Base-by-base conservation (phyloP, 2,888 invertebrate genomes). In the Deilephila elpenor region DNA sequence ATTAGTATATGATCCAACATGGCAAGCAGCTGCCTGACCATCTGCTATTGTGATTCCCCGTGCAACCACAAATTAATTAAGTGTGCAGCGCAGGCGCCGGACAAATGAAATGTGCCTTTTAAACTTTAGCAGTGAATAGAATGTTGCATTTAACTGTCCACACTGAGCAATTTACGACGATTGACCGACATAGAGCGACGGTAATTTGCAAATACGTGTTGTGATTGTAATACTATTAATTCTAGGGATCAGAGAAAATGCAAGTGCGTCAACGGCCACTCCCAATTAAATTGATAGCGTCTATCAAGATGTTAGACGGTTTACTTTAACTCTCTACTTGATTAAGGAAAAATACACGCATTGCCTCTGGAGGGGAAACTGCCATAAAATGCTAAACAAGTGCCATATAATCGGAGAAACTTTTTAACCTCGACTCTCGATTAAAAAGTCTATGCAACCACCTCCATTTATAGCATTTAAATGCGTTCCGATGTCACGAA, bases 41-140 rank as follows among this genome's bases (percentile, higher is more conserved):
- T 88, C 88, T 89, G 89, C 88, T 85, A 90, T 91, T 90, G 89
- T 91, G 85, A 90, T 90, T 88, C 85, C 83, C 83, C 85, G 84
- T 80, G 85, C 85, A 87, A 88, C 84, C 87, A 86, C 86, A 89
- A 88, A 88, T 88, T 88, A 89, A 89, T 91, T 88, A 86, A 81
- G 85, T 84, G 80, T 84, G 82, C 83, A 83, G 84, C 83, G 84
- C 83, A 85, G 82, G 86, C 86, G 85, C 84, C 84, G 77, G 59
- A 73, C 59, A 67, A 73, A 73, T 73, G 72, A 67, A 73, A 67
- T 67, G 72, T 37, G 73, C 70, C 70, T 74, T 73, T 73, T 62
- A 74, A 73, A 77, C 75, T 78, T 78, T 76, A 78, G 76, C 71
- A 76, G 75, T 37, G 72, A n/a, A 73, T 67, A 64, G 64, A 59